A percentile compares a stretch with the other conserved stretches of the same genome.
Evolutionary conservation across 2,113 vertebrate genomes (phyloP).

Genomic region (Lepus timidus): DNA sequence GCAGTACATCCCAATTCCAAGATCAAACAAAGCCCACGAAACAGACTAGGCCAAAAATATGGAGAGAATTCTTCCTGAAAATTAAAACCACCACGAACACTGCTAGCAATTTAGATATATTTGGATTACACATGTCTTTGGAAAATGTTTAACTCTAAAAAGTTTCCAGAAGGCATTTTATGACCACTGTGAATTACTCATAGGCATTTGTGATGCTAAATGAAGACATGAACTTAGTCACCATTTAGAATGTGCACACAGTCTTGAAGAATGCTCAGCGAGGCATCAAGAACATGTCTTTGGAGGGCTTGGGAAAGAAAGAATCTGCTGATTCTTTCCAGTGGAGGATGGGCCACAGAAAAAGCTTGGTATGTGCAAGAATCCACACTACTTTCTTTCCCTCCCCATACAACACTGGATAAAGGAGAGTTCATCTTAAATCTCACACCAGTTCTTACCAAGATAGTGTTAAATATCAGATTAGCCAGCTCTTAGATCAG

Average conservation of each 20-base stretch:
- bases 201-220: not conserved
- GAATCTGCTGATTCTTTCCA: not conserved
- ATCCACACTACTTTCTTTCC: not conserved
- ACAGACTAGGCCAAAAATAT: conserved; percentile 30
- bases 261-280: not conserved
- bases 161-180: conserved; percentile 25
- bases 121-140: conserved; percentile 19
- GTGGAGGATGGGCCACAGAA: not conserved
- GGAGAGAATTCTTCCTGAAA: conserved; percentile 63
- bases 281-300: not conserved
- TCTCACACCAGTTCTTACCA: not conserved
- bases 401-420: not conserved
- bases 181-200: not conserved
- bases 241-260: not conserved
- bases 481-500: not conserved
- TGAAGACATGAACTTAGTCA: not conserved
- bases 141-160: conserved; percentile 51
- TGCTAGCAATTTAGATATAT: conserved; percentile 43
- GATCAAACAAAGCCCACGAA: conserved; percentile 56
- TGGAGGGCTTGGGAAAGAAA: accelerated
- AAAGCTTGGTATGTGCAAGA: not conserved
- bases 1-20: conserved; percentile 19
- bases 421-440: not conserved
- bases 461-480: not conserved
- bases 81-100: conserved; percentile 67